Base-by-base conservation (phyloP, 2,797 vertebrate genomes). In the Alexandromys oeconomus region DNA sequence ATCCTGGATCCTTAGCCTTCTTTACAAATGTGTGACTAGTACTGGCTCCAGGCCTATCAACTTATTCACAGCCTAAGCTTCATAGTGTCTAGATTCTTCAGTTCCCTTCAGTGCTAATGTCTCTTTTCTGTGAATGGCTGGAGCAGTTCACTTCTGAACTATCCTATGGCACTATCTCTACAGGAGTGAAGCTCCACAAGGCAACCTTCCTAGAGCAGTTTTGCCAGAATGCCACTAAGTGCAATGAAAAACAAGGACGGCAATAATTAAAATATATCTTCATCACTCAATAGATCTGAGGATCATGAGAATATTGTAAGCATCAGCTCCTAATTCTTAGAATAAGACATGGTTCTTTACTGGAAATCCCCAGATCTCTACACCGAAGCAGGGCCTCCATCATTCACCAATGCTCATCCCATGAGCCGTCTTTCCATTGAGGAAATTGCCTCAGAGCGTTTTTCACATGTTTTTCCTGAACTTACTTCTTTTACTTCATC, bases 21-120 rank as follows among this genome's bases (percentile, higher is more conserved):
- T 27, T 34, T 27, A 43, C 7, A 87, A 57, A n/a, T 5, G 0
- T 2, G 0, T 5, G 25, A 69, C 48, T 0, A 27, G 13, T 0
- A 14, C 34, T 61, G 84, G 54, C 69, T 63, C 31, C 21, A 10
- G 6, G 63, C 23, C 27, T 23, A 27, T 21, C 48, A 15, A 37
- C 29, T 34, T 29, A 74, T 34, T 92, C 31, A 9, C 40, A 37
- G 40, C 23, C 13, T 51, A 7, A 31, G 31, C 12, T 37, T 46
- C 61, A 2, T 12, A 21, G 37, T 23, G 3, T 2, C 3, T 0
- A 29, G 74, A 59, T 27, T 5, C 78, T 48, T 74, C 11, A 4
- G 23, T 57, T 51, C 37, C 48, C n/a, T 54, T 77, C 19, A 40
- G 73, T 43, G 51, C 71, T 27, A 51, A 43, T 0, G 3, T 65